Percentiles rank a stretch among this genome's conserved stretches.
phyloP scores from a whole-genome alignment of 2,888 invertebrate genomes.

The Apotomis betuletana region DNA sequence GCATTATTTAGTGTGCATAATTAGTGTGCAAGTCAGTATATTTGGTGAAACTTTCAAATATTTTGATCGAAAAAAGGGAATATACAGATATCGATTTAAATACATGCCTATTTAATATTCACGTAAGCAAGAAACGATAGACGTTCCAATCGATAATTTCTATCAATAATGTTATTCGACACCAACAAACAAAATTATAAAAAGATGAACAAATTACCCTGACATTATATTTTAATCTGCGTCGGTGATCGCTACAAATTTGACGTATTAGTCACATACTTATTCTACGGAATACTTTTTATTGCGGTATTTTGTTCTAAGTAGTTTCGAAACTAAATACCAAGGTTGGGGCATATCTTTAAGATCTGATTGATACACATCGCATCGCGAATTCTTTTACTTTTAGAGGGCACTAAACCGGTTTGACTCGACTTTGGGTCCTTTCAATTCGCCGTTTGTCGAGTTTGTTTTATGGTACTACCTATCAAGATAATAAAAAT shows the following conservation, averaged over 20 bases:
- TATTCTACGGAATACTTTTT: slow-evolving; percentile 6
- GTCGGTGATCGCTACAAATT: neutral
- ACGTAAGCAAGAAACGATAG: neutral
- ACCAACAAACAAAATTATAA: neutral
- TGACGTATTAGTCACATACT: neutral
- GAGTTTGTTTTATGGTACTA: neutral
- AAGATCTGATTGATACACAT: slow-evolving; percentile 34
- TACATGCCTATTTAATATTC: no score
- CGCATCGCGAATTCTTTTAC: slow-evolving; percentile 30
- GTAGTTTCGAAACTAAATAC: slow-evolving; percentile 36
- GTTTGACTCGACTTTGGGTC: slow-evolving; percentile 21
- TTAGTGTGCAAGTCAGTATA: no score
- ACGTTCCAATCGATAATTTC: slow-evolving; percentile 1
- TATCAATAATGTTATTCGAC: slow-evolving; percentile 20
- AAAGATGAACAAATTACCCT: neutral
- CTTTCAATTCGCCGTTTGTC: slow-evolving; percentile 4
- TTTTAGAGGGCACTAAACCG: slow-evolving; percentile 27
- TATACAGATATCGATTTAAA: no score
- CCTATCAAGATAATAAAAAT: no score
- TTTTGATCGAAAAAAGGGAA: no score
- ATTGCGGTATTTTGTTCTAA: slow-evolving; percentile 31
- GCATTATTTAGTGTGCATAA: no score
- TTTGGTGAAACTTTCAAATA: no score
- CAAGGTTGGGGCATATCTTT: slow-evolving; percentile 36
- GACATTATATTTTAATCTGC: slow-evolving; percentile 3